Base-by-base conservation (phyloP, 2,888 invertebrate species). In the Gastracanthus pulcherrimus region DNA sequence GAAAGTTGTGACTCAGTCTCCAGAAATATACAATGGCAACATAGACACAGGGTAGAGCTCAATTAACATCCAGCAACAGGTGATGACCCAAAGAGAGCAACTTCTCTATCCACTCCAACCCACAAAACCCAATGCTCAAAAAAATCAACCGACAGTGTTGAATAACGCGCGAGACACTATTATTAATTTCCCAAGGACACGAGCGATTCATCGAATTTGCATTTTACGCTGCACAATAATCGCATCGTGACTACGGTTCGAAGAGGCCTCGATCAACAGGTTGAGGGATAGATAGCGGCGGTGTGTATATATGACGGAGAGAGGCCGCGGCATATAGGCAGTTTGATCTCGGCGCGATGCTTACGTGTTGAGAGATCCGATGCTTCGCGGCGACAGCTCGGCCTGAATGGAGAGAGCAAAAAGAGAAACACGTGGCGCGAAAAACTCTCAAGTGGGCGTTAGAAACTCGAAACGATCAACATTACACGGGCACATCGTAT, bases 181-280 rank as follows among this genome's bases (percentile, higher is more conserved):
- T 36, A 45, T 62, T n/a, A 19, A 26, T 67, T 23, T 19, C 36
- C 36, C 48, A 76, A 66, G 75, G 66, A 48, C 19, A 48, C 36
- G n/a, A 55, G 13, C 7, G 36, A 66, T 55, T 72, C 71, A 51
- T 41, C 19, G 34, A 45, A 34, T 60, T 77, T 60, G 36, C 55
- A 66, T 66, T 58, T 72, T 34, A 41, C 58, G 36, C 19, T 78
- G 38, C 4, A 26, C 38, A 45, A 69, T 48, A 48, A 60, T 45
- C 23, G 38, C 60, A 74, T 48, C 16, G 23, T 23, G 48, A 71
- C n/a, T n/a, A n/a, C n/a, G n/a, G n/a, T n/a, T 36, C 48, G 7
- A 16, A 62, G 38, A 62, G 31, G 70, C 29, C 26, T 58, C 45
- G 45, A 76, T 81, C 80, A 81, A 76, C 80, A 81, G 75, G 80